These are phyloP conservation scores for Apostichopus japonicus DNA, from an alignment of 35 echinoderm and acorn worm genomes.

Conservation along the genomic window DNA sequence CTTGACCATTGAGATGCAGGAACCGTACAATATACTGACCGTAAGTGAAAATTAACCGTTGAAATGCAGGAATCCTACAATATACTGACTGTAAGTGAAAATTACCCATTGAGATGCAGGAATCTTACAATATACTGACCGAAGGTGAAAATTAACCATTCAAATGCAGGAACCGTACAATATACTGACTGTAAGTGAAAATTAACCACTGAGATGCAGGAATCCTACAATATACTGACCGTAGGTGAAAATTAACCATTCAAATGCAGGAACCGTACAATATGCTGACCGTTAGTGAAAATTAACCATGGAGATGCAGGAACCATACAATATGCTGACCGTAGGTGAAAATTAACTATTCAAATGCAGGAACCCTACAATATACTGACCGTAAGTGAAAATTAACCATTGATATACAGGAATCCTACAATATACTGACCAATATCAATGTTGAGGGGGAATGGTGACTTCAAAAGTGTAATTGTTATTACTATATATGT, in stretches of 20 bases:
- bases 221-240: constrained; percentile 90
- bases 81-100: constrained; percentile 65
- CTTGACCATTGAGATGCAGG: constrained; percentile 93
- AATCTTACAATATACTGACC: constrained; percentile 90
- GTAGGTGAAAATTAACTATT: constrained; percentile 51
- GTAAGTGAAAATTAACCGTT: constrained; percentile 56
- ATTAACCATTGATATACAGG: neutral
- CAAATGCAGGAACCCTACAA: constrained; percentile 98
- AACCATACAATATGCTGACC: constrained; percentile 90
- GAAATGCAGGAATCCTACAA: constrained; percentile 98
- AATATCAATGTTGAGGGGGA: too few species aligned
- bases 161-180: too few species aligned
- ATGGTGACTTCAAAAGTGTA: too few species aligned
- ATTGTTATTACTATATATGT: too few species aligned
- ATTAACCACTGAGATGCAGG: constrained; percentile 87
- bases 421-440: too few species aligned
- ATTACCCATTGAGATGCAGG: constrained; percentile 86
- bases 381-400: constrained; percentile 70
- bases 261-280: constrained; percentile 99
- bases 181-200: too few species aligned
- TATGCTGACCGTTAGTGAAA: constrained; percentile 69
- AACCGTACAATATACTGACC: constrained; percentile 91
- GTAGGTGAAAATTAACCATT: constrained; percentile 59
- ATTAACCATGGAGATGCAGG: constrained; percentile 85
- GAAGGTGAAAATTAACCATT: constrained; percentile 10